Base-by-base conservation (phyloP, 2,113 vertebrate genomes). In the Petroica traversi region DNA sequence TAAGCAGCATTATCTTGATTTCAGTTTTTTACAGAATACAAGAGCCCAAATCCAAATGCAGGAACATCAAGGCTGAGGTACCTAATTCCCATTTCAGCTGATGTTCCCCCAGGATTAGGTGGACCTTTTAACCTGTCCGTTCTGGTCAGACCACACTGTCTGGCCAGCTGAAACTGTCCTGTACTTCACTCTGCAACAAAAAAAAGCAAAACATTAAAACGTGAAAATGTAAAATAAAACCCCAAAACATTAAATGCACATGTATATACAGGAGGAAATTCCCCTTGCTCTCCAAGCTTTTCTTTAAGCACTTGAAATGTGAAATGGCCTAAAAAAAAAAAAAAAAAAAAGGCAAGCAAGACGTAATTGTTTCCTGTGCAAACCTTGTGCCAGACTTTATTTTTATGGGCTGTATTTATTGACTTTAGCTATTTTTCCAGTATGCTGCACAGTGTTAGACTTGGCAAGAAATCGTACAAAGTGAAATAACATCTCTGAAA, bases 321-420 rank as follows among this genome's bases (percentile, higher is more conserved):
- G 51, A 92, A 96, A 90, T 49, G 67, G 38, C 22, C 57, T 28
- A 19, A 10, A 26, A 66, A 45, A 18, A 28, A 41, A 64, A 64
- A 15, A 58, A 18, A 77, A 64, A 33, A 46, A n/a, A 61, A 59
- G 23, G 24, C n/a, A n/a, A 0, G 58, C 85, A 93, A 76, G 81
- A 93, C 14, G 41, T 88, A 94, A 96, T 96, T 97, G 72, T 93
- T 97, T 96, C 95, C 95, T 94, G 92, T 94, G 79, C 85, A 88
- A 95, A 85, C 8, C 3, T 48, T 64, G 71, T 77, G 92, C 94
- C 96, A 97, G 89, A 95, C 59, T 68, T 92, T 88, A 85, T 92
- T 96, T 96, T 97, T 96, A 96, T 84, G 90, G 88, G 93, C 90
- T 94, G 75, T 93, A 90, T 95, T 96, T 96, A 97, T 96, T 95